These are phyloP conservation scores for Halcyon smyrnensis DNA, from an alignment of 2,797 vertebrate species.

Conservation along the genomic window DNA sequence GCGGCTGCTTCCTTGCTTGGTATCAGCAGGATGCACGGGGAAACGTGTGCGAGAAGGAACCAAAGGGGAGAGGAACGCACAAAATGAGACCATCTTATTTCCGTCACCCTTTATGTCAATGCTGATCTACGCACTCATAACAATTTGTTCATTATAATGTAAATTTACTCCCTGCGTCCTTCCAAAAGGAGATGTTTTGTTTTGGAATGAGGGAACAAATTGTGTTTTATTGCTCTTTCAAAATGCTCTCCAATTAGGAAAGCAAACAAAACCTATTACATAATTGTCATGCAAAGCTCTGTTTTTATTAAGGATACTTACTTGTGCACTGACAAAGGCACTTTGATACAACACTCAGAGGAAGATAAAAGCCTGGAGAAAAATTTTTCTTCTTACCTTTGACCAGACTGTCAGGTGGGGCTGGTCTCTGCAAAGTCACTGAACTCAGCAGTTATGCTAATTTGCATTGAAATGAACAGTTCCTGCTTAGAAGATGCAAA, in stretches of 20 bases:
- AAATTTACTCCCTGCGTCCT: slow-evolving; percentile 54
- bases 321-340: background rate
- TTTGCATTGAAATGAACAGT: background rate
- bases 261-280: slow-evolving; percentile 56
- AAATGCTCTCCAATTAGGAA: slow-evolving; percentile 60
- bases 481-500: background rate
- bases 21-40: background rate
- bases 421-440: background rate
- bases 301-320: slow-evolving; percentile 7
- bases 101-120: slow-evolving; percentile 31
- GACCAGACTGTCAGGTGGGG: background rate
- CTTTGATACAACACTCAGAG: background rate
- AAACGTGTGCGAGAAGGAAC: fast-evolving
- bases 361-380: background rate
- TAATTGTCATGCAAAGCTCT: slow-evolving; percentile 37
- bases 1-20: background rate
- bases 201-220: slow-evolving; percentile 57
- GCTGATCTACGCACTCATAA: slow-evolving; percentile 42
- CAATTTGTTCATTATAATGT: slow-evolving; percentile 51
- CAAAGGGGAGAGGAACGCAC: background rate
- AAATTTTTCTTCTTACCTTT: background rate
- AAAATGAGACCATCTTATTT: slow-evolving; percentile 37
- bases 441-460: background rate
- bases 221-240: slow-evolving; percentile 61
- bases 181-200: slow-evolving; percentile 42